Evolutionary conservation across 2,888 invertebrate genomes (phyloP), one percentile per base, ranked within the genome.

Genomic region (Lasioglossum villosulum): DNA sequence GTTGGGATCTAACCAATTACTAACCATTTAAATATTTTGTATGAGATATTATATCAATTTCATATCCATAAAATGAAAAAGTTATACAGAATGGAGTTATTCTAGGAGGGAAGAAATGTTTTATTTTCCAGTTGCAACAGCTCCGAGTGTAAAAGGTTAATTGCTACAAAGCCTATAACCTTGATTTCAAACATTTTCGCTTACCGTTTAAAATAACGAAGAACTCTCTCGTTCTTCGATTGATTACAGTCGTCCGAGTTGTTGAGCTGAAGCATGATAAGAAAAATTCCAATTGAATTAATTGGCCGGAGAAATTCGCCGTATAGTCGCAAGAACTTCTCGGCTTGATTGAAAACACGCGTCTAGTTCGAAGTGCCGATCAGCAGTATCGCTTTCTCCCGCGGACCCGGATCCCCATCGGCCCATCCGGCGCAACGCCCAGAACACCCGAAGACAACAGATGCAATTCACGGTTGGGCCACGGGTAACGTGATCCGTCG

Each of bases 401-500:
- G 84, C 85, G 84, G 12, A n/a, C n/a, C 56, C n/a, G 56, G 79
- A 86, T 86, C 78, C 80, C 52, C 63, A 8, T 63, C 30, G 16
- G 56, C 56, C 30, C 30, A 16, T 30, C 30, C 78, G 81, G 74
- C 76, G 84, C 86, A 80, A 81, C 88, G 84, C 81, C 71, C 86
- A 16, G 76, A 71, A 76, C 78, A 83, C 86, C 73, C 84, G 56
- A 59, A 77, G 86, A 87, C 86, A 90, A 86, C 86, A 86, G 83
- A 71, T 82, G 84, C 90, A 86, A 90, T 90, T 90, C 87, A 90
- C 88, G 89, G 84, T 83, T 70, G 52, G 78, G 63, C 81, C 76
- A 72, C 76, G 76, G 45, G 90, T 91, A 91, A 91, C 78, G 79
- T 83, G 88, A 91, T 86, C 86, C 89, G 81, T 90, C 88, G 90